Conservation (phyloP, 2,113 vertebrate species). For the Ochotona curzoniae region DNA sequence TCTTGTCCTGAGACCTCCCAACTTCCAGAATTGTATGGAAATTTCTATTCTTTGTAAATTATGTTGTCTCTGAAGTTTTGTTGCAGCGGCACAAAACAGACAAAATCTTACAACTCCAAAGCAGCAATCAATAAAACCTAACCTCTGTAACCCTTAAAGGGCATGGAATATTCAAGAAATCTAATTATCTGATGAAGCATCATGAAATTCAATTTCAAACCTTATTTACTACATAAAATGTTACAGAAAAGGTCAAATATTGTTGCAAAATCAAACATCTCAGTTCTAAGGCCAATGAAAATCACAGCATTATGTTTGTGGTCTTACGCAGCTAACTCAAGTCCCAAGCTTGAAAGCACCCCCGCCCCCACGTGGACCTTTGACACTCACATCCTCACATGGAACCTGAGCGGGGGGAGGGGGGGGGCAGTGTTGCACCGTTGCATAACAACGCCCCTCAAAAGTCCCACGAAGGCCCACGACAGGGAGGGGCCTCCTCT, state of each 20-base stretch:
- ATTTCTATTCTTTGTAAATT: not conserved
- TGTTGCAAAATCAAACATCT: constrained; percentile 52
- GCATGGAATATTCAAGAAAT: constrained; percentile 25
- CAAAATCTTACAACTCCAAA: not conserved
- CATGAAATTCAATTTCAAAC: constrained; percentile 30
- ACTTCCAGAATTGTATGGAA: not conserved
- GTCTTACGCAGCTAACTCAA: no score
- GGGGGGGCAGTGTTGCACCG: no score
- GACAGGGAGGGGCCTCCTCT: no score
- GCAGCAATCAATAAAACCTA: constrained; percentile 32
- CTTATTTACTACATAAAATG: constrained; percentile 34
- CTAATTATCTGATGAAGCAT: constrained; percentile 26
- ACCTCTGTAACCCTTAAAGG: constrained; percentile 21
- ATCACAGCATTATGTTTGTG: not conserved
- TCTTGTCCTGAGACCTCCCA: not conserved
- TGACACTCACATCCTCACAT: no score
- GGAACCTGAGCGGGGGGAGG: no score
- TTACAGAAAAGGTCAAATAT: constrained; percentile 14
- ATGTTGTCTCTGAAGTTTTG: not conserved
- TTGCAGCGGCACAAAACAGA: not conserved
- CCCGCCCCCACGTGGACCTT: no score
- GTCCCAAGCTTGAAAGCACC: no score
- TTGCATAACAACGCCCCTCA: no score
- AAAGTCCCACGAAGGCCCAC: no score
- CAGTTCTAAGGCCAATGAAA: constrained; percentile 33